Conservation (phyloP, 2,113 vertebrate genomes). For the Hippopotamus amphibius region DNA sequence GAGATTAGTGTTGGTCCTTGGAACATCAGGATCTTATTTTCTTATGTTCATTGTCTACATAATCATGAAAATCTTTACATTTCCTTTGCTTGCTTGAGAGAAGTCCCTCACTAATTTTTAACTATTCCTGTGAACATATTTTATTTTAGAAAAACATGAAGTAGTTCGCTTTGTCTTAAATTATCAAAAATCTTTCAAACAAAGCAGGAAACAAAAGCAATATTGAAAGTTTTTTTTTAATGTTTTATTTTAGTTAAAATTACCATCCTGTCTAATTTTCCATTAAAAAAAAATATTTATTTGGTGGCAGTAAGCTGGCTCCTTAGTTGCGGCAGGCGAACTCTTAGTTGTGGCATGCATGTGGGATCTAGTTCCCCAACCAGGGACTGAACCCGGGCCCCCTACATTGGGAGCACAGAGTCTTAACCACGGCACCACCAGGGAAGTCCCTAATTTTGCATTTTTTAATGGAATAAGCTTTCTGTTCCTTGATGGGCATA, state of each 20-base stretch:
- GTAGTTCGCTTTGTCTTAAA: neutral
- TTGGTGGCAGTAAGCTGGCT: too few relatives aligned
- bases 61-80: neutral
- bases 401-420: too few relatives aligned
- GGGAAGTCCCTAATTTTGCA: too few relatives aligned
- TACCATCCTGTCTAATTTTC: neutral
- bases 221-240: neutral
- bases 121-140: neutral
- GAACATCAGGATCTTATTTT: neutral
- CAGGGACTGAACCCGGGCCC: too few relatives aligned
- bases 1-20: neutral
- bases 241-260: neutral
- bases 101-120: neutral
- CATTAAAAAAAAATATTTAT: too few relatives aligned
- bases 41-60: neutral
- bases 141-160: neutral
- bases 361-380: too few relatives aligned
- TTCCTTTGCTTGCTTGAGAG: neutral
- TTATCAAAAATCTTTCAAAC: neutral
- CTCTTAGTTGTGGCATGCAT: too few relatives aligned
- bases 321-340: too few relatives aligned
- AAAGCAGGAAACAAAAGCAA: neutral
- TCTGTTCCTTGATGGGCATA: neutral
- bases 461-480: neutral
- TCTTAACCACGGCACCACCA: too few relatives aligned